phyloP scores from a whole-genome alignment of 2,797 vertebrate species.

The Vultur gryphus region DNA sequence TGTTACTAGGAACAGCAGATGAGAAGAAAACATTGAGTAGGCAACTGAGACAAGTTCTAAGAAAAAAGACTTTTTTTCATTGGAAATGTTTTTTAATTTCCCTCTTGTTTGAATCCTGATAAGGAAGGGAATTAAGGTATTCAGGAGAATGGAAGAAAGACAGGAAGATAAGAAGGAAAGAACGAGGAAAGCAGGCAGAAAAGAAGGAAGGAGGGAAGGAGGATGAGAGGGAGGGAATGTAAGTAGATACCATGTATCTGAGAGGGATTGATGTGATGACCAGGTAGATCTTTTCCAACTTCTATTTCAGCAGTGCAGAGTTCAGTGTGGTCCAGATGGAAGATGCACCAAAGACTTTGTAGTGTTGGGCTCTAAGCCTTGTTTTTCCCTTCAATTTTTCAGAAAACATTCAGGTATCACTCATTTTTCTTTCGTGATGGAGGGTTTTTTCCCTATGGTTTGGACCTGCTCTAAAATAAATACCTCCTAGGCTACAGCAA shows the following conservation, averaged over 20 bases:
- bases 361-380: background rate
- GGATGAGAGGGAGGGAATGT: background rate
- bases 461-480: background rate
- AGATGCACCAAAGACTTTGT: background rate
- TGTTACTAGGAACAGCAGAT: background rate
- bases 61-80: background rate
- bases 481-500: background rate
- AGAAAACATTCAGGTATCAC: background rate
- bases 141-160: background rate
- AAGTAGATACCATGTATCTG: background rate
- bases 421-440: background rate
- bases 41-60: background rate
- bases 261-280: background rate
- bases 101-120: background rate
- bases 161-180: background rate
- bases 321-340: background rate
- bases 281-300: background rate
- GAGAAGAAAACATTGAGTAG: background rate
- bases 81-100: background rate
- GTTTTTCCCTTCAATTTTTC: background rate
- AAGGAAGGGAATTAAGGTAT: background rate
- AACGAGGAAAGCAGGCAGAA: background rate
- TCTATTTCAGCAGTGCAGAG: fast-evolving
- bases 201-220: background rate
- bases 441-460: background rate